Conservation (phyloP, 2,797 vertebrate genomes). For the Rhabdomys pumilio region DNA sequence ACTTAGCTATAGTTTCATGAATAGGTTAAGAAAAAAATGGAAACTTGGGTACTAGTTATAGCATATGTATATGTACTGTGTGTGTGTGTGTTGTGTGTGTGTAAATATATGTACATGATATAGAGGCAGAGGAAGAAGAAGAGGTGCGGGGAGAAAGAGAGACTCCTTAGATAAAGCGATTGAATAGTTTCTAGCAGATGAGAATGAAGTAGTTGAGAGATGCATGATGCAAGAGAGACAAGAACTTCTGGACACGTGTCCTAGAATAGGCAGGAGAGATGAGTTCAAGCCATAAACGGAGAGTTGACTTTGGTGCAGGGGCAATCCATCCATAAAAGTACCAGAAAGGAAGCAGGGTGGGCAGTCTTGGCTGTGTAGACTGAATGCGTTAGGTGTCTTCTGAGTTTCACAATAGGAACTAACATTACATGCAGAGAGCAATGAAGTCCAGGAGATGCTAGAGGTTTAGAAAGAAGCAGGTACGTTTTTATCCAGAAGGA, state of each 20-base stretch:
- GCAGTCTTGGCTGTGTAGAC: not conserved
- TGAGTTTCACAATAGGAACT: not conserved
- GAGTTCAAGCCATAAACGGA: not conserved
- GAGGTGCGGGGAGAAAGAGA: not conserved
- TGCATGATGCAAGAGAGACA: not conserved
- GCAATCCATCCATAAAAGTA: not conserved
- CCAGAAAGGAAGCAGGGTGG: not conserved
- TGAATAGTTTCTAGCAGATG: not conserved
- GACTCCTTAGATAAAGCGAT: not conserved
- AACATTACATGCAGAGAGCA: not conserved
- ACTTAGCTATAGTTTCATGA: not conserved
- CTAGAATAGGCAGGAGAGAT: not conserved
- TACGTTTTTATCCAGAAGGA: not conserved
- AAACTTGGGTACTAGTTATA: not conserved
- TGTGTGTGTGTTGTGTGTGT: not conserved
- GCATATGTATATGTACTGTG: not conserved
- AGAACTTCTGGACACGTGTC: not conserved
- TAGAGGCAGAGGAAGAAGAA: not conserved
- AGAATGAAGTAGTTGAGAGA: not conserved
- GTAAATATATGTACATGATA: not conserved
- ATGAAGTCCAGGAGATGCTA: not conserved
- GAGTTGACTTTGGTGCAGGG: not conserved
- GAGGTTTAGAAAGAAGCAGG: not conserved
- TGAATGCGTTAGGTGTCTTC: not conserved
- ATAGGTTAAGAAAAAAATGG: not conserved